Evolutionary conservation across 1,140 invertebrate species (phyloP), one percentile per base, ranked within the genome.

Genomic region (Ganaspis sp.): DNA sequence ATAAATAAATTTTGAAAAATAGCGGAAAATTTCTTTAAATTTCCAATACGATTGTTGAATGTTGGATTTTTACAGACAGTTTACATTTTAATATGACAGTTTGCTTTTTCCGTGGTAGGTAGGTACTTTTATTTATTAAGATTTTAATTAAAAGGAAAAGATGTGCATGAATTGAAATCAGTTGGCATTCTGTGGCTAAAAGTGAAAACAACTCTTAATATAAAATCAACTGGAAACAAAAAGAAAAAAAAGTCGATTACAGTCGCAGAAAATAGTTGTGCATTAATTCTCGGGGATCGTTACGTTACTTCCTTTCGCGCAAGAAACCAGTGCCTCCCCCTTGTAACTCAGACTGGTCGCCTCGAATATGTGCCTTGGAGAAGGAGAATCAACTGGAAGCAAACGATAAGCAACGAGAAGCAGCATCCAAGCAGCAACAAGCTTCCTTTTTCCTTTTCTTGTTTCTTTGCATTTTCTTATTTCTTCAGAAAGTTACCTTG

Each of bases 301-400:
- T 85, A 84, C 82, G 86, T 85, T 85, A 87, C 85, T 86, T 86
- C 84, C 83, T 84, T 86, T 83, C 83, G 82, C 76, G 78, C 78
- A 79, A 83, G 77, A 83, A 83, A 80, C 78, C 81, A 76, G 78
- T 83, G 78, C 77, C 78, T 83, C 80, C 80, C 76, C 73, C 72
- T 75, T 78, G 73, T 75, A 74, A 58, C 45, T 42, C 49, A 70
- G n/a, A 53, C 40, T 70, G 69, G 69, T 75, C 42, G 34, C 42
- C 72, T 70, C 64, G 75, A 77, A 79, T 79, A 70, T 58, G 73
- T 76, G 78, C 78, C 53, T 80, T 76, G 76, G 74, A 80, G 78
- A 77, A 69, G 83, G 70, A 53, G 73, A 81, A 86, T n/a, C n/a
- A n/a, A n/a, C n/a, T n/a, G n/a, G 85, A 40, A 40, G 38, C 9